Evolutionary conservation across 2,113 vertebrate species (phyloP), one percentile per base, ranked within the genome.

Genomic region (Pteronura brasiliensis): DNA sequence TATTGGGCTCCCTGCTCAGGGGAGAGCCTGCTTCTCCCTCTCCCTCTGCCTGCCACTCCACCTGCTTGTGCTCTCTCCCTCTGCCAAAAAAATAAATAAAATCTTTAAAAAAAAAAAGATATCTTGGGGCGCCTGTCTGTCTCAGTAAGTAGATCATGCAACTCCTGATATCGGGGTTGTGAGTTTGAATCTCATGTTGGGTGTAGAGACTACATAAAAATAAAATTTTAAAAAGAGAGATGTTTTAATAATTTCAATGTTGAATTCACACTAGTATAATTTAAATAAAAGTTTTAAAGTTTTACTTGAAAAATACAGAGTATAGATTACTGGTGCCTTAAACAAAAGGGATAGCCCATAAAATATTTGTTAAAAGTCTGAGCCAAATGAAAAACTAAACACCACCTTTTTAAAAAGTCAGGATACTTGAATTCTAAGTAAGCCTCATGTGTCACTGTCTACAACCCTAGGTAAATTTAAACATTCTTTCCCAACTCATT

Each of bases 271-370:
- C 6, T 87, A 87, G 23, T 36, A 61, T 65, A 67, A 86, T 47
- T 82, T 44, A 80, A 72, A 31, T 77, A 77, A 92, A 88, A 88
- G 7, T 72, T 49, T 77, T 42, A 71, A 91, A 76, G 39, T 93
- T 97, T 92, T 27, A 84, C 39, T 76, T 81, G 39, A 49, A 39
- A 92, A 94, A 92, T 72, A 88, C 85, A 79, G 72, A 59, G 17
- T 49, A 1, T 82, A 90, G 27, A 95, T 83, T 87, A 93, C 0
- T 76, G 59, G 6, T 61, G 7, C 4, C 42, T 89, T 96, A n/a
- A 69, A 95, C 1, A 52, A 36, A 95, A 81, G 29, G 72, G 57
- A 71, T 69, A 13, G 74, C 47, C 29, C n/a, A 92, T n/a, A 88
- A 93, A 71, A 65, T 72, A 84, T 31, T 5, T 87, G 44, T 90